A percentile compares a stretch with the other conserved stretches of the same genome.
Conservation (phyloP, 1,140 invertebrate species). For the Anagrus nilaparvatae region DNA sequence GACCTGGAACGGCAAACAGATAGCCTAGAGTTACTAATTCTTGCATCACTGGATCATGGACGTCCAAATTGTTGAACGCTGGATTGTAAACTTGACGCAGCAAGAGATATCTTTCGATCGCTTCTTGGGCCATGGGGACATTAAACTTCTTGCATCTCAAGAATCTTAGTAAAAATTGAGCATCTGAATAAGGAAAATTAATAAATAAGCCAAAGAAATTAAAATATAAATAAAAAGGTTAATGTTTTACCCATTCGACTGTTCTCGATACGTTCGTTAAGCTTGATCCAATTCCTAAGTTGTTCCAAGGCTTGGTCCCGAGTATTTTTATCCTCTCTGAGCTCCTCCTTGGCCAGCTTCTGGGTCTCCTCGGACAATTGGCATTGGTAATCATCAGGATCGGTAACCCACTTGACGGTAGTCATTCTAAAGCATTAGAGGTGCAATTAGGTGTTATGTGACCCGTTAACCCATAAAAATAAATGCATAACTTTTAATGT, state of each 20-base stretch:
- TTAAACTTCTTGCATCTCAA: slow-evolving; percentile 75
- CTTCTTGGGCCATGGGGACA: slow-evolving; percentile 69
- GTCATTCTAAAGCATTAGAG: slow-evolving; percentile 22
- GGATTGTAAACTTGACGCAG: slow-evolving; percentile 58
- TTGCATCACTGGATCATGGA: slow-evolving; percentile 55
- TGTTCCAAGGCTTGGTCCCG: slow-evolving; percentile 56
- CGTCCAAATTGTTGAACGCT: slow-evolving; percentile 64
- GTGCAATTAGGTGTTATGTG: neutral
- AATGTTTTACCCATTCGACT: slow-evolving; percentile 52
- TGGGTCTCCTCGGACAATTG: slow-evolving; percentile 48
- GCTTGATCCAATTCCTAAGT: slow-evolving; percentile 58
- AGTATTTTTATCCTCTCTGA: slow-evolving; percentile 57
- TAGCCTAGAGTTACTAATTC: slow-evolving; percentile 64
- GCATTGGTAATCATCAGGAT: slow-evolving; percentile 52
- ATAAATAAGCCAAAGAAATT: neutral
- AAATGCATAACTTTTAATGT: neutral
- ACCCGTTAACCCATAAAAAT: slow-evolving; percentile 12
- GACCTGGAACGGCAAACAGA: slow-evolving; percentile 67
- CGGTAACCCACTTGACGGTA: slow-evolving; percentile 40
- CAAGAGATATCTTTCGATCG: slow-evolving; percentile 71
- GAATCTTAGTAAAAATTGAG: slow-evolving; percentile 65
- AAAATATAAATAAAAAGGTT: slow-evolving; percentile 7
- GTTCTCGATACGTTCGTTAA: slow-evolving; percentile 59
- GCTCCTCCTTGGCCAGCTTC: slow-evolving; percentile 53
- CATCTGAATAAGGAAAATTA: slow-evolving; percentile 44